Conservation (phyloP, 2,797 vertebrate species). For the Typhlichthys subterraneus region DNA sequence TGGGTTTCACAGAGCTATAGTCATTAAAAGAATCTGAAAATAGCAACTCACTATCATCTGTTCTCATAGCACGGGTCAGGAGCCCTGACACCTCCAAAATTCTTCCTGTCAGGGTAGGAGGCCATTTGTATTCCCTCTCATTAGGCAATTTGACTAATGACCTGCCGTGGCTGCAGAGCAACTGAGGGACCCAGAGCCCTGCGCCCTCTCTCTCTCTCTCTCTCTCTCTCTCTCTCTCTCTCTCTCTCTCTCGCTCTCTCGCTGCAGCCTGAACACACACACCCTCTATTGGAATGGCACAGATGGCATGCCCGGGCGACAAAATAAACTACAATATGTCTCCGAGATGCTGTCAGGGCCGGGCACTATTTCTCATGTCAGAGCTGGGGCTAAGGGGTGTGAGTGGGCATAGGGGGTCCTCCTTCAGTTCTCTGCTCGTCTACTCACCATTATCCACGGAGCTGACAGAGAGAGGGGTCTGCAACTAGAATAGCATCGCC, state of each 20-base stretch:
- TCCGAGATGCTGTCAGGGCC: slow-evolving; percentile 74
- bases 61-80: slow-evolving; percentile 84
- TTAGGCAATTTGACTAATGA: slow-evolving; percentile 82
- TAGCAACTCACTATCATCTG: slow-evolving; percentile 84
- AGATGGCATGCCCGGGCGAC: slow-evolving; percentile 82
- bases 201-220: slow-evolving; percentile 35
- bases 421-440: slow-evolving; percentile 71
- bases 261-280: slow-evolving; percentile 69
- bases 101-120: slow-evolving; percentile 78
- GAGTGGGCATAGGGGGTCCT: slow-evolving; percentile 69
- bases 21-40: slow-evolving; percentile 87
- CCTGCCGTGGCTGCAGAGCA: slow-evolving; percentile 72
- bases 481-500: slow-evolving; percentile 73
- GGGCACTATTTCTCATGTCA: slow-evolving; percentile 76
- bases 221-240: slow-evolving; percentile 8
- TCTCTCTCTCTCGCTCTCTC: slow-evolving; percentile 37
- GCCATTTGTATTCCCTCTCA: slow-evolving; percentile 80
- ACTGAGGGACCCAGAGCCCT: slow-evolving; percentile 73
- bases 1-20: slow-evolving; percentile 76
- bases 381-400: slow-evolving; percentile 63
- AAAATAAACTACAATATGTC: slow-evolving; percentile 83
- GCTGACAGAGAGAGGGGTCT: slow-evolving; percentile 72
- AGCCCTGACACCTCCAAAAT: slow-evolving; percentile 82
- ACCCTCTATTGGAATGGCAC: slow-evolving; percentile 77
- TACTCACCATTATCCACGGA: slow-evolving; percentile 75